phyloP scores from a whole-genome alignment of 2,113 vertebrate genomes.

The Sander lucioperca region DNA sequence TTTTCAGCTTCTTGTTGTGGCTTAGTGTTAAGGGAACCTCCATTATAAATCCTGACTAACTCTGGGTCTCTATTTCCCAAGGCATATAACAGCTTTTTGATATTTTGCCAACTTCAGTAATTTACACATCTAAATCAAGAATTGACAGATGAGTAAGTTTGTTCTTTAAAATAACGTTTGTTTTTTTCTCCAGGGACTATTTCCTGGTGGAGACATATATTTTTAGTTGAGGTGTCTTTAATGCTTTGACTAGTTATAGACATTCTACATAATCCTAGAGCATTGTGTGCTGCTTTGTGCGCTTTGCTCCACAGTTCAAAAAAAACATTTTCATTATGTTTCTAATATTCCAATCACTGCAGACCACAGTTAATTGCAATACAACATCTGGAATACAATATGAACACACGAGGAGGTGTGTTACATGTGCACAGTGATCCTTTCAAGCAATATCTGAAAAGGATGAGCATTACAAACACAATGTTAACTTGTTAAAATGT shows the following conservation, averaged over 20 bases:
- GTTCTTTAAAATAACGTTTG: neutral
- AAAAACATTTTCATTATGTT: neutral
- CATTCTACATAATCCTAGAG: neutral
- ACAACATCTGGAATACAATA: too few relatives aligned
- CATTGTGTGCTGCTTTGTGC: neutral
- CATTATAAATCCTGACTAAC: neutral
- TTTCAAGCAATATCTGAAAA: too few relatives aligned
- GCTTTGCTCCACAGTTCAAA: neutral
- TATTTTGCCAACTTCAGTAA: neutral
- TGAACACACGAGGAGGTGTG: neutral
- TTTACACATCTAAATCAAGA: neutral
- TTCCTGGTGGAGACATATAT: neutral
- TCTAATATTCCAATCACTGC: neutral
- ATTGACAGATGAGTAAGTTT: slow-evolving; percentile 5
- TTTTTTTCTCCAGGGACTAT: neutral
- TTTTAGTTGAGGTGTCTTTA: neutral
- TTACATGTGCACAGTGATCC: neutral
- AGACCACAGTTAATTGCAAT: neutral
- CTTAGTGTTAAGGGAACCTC: neutral
- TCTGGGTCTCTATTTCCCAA: neutral
- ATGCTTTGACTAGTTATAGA: neutral
- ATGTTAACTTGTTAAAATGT: too few relatives aligned
- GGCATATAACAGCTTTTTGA: neutral
- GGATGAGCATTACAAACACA: too few relatives aligned
- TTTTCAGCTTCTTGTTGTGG: neutral